Percentiles rank a stretch among this genome's conserved stretches.
These are phyloP conservation scores for Passer montanus DNA, from an alignment of 2,113 vertebrate species.

Conservation along the genomic window DNA sequence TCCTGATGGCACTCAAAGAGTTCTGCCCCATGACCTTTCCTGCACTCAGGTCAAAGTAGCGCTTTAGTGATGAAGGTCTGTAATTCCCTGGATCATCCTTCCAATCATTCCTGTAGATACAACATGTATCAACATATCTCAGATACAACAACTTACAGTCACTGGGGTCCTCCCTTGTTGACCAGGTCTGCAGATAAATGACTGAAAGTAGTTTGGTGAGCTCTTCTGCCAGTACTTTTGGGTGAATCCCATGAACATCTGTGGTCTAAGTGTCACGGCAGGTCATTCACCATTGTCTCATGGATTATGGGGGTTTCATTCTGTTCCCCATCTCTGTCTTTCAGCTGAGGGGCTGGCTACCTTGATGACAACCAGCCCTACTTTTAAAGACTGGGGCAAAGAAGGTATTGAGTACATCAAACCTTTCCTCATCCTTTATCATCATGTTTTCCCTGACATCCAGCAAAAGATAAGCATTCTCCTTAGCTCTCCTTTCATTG, in stretches of 20 bases:
- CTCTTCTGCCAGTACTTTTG: background rate
- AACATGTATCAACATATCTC: too few species aligned
- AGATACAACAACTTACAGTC: background rate
- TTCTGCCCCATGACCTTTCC: background rate
- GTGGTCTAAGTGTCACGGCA: background rate
- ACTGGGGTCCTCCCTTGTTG: too few species aligned
- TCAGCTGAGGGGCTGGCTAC: background rate
- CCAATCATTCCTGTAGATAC: background rate
- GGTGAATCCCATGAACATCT: background rate
- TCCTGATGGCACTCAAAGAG: background rate
- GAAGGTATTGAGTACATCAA: background rate
- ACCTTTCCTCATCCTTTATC: too few species aligned
- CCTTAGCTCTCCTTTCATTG: background rate
- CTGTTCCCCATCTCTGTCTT: background rate
- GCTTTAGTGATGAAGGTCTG: background rate
- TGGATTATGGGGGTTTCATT: background rate
- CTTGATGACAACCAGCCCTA: background rate
- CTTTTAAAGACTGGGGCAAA: background rate
- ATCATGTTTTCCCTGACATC: background rate
- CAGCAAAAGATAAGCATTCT: background rate
- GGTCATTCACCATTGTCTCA: background rate
- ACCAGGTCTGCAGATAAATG: background rate
- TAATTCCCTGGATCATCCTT: background rate
- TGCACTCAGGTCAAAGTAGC: background rate
- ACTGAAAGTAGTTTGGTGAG: background rate